Percentiles rank a stretch among this genome's conserved stretches.
Conservation (phyloP, 2,888 invertebrate species). For the Morinoia aosen region DNA sequence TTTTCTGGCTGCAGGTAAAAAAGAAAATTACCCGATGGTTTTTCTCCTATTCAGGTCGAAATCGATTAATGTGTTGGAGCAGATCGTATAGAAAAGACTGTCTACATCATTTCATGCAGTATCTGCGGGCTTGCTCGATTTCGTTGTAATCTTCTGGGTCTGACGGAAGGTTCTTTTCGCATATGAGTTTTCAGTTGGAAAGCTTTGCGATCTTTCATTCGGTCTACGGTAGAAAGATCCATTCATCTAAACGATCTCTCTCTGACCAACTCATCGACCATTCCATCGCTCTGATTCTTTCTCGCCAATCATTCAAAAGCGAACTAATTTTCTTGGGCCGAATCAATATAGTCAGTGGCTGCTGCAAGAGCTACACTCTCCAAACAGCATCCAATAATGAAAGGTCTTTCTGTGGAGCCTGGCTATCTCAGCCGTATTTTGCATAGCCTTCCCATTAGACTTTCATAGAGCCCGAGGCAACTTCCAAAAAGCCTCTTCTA, state of each 20-base stretch:
- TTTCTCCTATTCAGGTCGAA: too few species aligned
- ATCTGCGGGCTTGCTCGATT: neutral
- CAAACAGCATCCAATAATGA: conserved; percentile 52
- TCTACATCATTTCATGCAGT: neutral
- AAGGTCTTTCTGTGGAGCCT: conserved; percentile 31
- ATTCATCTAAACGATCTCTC: conserved; percentile 13
- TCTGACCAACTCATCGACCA: conserved; percentile 17
- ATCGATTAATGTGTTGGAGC: too few species aligned
- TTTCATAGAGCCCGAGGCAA: conserved; percentile 51
- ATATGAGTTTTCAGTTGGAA: neutral
- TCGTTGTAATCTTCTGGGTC: neutral
- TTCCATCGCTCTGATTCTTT: neutral
- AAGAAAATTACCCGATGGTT: too few species aligned
- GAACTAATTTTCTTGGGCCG: conserved; percentile 45
- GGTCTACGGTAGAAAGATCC: neutral
- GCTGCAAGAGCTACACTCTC: conserved; percentile 46
- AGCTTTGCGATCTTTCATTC: neutral
- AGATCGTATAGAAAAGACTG: neutral
- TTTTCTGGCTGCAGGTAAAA: too few species aligned
- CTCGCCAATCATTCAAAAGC: conserved; percentile 50
- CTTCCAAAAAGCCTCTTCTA: conserved; percentile 53
- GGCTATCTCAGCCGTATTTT: conserved; percentile 52
- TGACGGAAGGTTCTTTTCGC: neutral
- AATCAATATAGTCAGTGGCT: conserved; percentile 48
- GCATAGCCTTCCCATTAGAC: conserved; percentile 52